Evolutionary conservation across 2,113 vertebrate species (phyloP).

Genomic region (Halcyon malimbica): DNA sequence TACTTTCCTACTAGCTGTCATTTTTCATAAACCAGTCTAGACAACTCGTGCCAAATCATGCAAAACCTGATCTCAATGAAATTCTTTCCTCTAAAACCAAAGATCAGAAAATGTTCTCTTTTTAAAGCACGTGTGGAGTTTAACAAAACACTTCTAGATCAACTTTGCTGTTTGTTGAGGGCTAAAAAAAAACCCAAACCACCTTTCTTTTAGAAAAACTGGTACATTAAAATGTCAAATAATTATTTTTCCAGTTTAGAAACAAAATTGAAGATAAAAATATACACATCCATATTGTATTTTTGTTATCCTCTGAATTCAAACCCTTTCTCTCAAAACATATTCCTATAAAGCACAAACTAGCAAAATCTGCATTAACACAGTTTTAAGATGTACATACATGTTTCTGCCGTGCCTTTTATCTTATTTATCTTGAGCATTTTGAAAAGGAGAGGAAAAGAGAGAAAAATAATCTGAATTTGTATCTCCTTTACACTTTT

Average conservation of each 20-base stretch:
- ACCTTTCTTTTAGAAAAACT: neutral
- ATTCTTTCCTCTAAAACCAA: conserved; percentile 63
- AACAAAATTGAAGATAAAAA: conserved; percentile 1
- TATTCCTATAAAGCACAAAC: neutral
- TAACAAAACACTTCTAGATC: neutral
- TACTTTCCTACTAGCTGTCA: conserved; percentile 84
- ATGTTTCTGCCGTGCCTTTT: neutral
- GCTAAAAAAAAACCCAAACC: neutral
- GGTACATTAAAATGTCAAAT: neutral
- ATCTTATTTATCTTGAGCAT: conserved; percentile 37
- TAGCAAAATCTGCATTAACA: neutral
- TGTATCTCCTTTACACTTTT: conserved; percentile 32
- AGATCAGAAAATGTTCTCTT: conserved; percentile 50
- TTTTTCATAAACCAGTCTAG: conserved; percentile 83
- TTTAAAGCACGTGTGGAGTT: neutral
- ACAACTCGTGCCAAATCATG: conserved; percentile 77
- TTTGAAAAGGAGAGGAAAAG: conserved; percentile 5
- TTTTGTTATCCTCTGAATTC: conserved; percentile 12
- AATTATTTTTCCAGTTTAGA: neutral
- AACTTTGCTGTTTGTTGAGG: neutral
- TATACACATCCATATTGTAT: neutral
- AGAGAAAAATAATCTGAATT: conserved; percentile 41
- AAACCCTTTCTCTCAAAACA: neutral
- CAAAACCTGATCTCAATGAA: conserved; percentile 77
- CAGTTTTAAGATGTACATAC: neutral